A percentile compares a stretch with the other conserved stretches of the same genome.
phyloP scores from a whole-genome alignment of 23 tunicate species.

The Pegea sp. region DNA sequence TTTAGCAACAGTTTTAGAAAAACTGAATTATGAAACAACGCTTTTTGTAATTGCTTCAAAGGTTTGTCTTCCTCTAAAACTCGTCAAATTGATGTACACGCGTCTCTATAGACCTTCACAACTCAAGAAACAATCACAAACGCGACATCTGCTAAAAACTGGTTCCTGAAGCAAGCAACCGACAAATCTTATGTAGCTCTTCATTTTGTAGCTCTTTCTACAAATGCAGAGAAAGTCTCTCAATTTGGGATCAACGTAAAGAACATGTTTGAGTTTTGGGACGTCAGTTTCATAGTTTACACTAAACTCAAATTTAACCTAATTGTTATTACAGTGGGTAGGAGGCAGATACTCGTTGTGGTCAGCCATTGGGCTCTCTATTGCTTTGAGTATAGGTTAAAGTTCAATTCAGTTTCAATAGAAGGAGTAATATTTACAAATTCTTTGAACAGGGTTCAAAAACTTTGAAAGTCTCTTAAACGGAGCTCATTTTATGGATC shows the following conservation, averaged over 20 bases:
- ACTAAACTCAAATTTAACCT: neutral
- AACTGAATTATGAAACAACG: conserved; percentile 78
- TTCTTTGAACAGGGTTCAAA: conserved; percentile 28
- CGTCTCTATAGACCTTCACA: conserved; percentile 57
- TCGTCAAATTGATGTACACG: neutral
- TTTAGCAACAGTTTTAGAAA: conserved; percentile 38
- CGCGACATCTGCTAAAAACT: conserved; percentile 89
- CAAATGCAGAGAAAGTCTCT: conserved; percentile 79
- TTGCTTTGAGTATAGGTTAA: conserved; percentile 77
- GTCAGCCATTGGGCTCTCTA: conserved; percentile 96
- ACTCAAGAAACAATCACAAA: conserved; percentile 97
- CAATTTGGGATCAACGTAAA: conserved; percentile 87
- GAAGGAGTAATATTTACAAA: neutral
- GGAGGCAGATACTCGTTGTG: conserved; percentile 98
- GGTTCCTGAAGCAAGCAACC: conserved; percentile 38
- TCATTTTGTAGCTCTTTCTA: conserved; percentile 93
- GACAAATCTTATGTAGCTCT: conserved; percentile 38
- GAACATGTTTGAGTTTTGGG: conserved; percentile 99
- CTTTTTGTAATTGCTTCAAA: conserved; percentile 88
- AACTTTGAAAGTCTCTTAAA: conserved; percentile 56
- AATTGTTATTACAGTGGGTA: conserved; percentile 57
- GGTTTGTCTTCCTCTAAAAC: conserved; percentile 21
- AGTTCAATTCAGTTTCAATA: neutral
- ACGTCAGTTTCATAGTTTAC: conserved; percentile 25
- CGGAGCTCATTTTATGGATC: conserved; percentile 92